Evolutionary conservation across 92 coral and sea anemone species (phyloP), one percentile per base, ranked within the genome.

Genomic region (Pocillopora meandrina): DNA sequence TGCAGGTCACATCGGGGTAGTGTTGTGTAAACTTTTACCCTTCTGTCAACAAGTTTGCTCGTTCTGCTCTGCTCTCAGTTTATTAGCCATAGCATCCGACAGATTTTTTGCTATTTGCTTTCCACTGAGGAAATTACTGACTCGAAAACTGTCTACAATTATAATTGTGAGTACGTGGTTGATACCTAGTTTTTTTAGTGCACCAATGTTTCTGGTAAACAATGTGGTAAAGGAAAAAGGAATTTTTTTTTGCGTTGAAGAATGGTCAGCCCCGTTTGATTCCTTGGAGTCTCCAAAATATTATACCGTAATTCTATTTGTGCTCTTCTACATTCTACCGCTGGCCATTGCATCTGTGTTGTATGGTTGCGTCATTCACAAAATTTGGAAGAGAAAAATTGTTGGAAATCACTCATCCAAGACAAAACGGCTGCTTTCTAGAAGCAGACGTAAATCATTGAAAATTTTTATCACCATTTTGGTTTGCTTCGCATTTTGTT

Each of bases 1-100:
- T 2, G 58, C 80, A 6, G 75, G 87, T 21, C 69, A 76, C 3
- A 42, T 79, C 1, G 94, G 92, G 0, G 85, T 81, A 11, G 74
- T 85, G 11, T 82, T 91, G 11, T 91, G 94, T 61, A 91, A 91
- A 61, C 86, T 89, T 10, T 72, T 88, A 65, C 92, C 92, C 4
- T 68, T 91, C 23, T 79, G 80, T 33, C 92, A 91, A 56, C 90
- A 85, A 9, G 80, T 90, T 35, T 92, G 95, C 2, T 86, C 93
- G 61, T 91, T 84, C 62, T 92, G 95, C 55, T 91, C 98, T 2
- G 91, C 92, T 12, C 87, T 94, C 18, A 94, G 93, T 58, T 79
- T 94, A 59, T 82, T 83, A 35, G 88, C 89, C 14, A 94, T 94
- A 72, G 95, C 98, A 10, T 72, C 90, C 36, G 98, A 94, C 76